These are phyloP conservation scores for Tachycineta bicolor DNA, from an alignment of 2,113 vertebrate genomes.

Conservation along the genomic window DNA sequence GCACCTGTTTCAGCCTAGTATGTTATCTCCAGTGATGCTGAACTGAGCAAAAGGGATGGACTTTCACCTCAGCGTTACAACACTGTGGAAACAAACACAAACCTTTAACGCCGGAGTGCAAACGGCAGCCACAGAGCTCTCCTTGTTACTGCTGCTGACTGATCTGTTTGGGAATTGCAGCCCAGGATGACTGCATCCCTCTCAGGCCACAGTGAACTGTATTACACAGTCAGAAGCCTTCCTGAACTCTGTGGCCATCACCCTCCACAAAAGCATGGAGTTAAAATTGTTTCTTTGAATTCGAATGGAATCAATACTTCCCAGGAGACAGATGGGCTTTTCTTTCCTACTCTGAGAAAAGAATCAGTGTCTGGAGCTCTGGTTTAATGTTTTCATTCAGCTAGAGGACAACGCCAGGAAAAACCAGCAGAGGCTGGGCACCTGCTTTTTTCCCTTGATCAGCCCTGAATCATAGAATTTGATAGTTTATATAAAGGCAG, in stretches of 20 bases:
- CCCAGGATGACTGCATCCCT: slow-evolving; percentile 7
- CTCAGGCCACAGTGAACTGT: neutral
- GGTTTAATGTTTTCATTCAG: slow-evolving; percentile 23
- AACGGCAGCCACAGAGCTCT: slow-evolving; percentile 21
- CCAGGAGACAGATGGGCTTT: slow-evolving; percentile 50
- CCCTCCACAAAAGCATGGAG: slow-evolving; percentile 38
- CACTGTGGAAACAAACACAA: neutral
- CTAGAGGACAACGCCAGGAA: slow-evolving; percentile 5
- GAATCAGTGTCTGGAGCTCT: slow-evolving; percentile 20
- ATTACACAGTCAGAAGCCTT: slow-evolving; percentile 12
- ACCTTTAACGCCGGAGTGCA: neutral
- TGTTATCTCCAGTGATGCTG: neutral
- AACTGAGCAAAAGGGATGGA: neutral
- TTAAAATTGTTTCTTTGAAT: slow-evolving; percentile 57
- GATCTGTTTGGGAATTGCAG: slow-evolving; percentile 20
- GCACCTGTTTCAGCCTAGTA: neutral
- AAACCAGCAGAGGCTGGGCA: neutral
- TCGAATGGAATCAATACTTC: slow-evolving; percentile 59
- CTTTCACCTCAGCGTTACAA: neutral
- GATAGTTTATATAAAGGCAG: neutral
- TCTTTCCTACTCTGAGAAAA: slow-evolving; percentile 52
- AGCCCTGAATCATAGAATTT: slow-evolving; percentile 8
- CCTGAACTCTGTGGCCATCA: neutral
- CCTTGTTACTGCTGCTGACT: slow-evolving; percentile 13
- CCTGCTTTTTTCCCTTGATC: slow-evolving; percentile 23